Evolutionary conservation across 2,113 vertebrate genomes (phyloP), one percentile per base, ranked within the genome.

Genomic region (Cebus imitator): DNA sequence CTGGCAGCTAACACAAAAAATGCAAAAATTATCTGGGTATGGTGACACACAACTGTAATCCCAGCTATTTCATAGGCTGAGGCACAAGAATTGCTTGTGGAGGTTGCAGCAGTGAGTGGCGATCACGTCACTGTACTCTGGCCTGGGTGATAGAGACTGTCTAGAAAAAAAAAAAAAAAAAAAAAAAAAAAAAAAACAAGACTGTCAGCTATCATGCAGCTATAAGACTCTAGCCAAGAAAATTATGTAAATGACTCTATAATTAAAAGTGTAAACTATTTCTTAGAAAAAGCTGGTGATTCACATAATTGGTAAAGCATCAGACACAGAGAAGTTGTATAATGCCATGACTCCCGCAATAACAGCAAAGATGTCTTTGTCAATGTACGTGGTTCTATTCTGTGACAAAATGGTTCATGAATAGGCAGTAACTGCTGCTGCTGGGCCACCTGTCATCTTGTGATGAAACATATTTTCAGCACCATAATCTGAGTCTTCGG

Each of bases 231-330:
- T 43, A 90, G 57, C 61, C 68, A 89, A 87, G 95, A 57, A 37
- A 27, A 57, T 64, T 90, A 76, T 50, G 11, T 76, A 87, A 95
- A 90, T 93, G 20, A 76, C n/a, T 93, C 43, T 70, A 37, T 87
- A 94, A 96, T 96, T 93, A 92, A 90, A 43, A 23, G 37, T 83
- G 9, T 58, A 93, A 96, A 93, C 6, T 57, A 32, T 81, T 96
- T 8, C 45, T 95, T 86, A 91, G 79, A 92, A 58, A 89, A 95
- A 64, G 8, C 11, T 35, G 83, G 55, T 83, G 25, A 90, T 40
- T 91, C 82, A 91, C 9, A 92, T 30, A 94, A 96, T 40, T 58
- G 58, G 30, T 58, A 96, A 94, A 85, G 68, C 58, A 48, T 75
- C 68, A 18, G 3, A 43, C 1, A 73, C 37, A 66, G 76, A 86